Percentiles rank a stretch among this genome's conserved stretches.
These are phyloP conservation scores for Podarcis muralis DNA, from an alignment of 2,113 vertebrate species.

Conservation along the genomic window DNA sequence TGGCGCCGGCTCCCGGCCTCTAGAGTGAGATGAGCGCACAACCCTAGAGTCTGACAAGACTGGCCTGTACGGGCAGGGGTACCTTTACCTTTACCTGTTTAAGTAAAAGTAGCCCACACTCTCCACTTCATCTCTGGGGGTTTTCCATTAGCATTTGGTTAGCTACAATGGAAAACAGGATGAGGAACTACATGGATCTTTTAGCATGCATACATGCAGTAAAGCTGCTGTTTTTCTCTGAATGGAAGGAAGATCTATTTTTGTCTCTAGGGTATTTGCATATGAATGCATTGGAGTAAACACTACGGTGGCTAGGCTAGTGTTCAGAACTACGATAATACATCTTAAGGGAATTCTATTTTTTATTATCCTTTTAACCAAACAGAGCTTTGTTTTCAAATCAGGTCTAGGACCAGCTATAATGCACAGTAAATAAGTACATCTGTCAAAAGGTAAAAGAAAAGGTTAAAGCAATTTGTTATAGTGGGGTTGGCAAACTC, in stretches of 20 bases:
- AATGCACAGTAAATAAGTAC: not conserved
- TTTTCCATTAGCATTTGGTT: not conserved
- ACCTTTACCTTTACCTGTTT: too few species aligned
- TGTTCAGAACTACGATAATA: not conserved
- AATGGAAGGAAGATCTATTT: not conserved
- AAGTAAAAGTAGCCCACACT: too few species aligned
- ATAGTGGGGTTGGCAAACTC: too few species aligned
- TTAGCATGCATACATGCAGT: not conserved
- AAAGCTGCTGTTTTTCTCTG: not conserved
- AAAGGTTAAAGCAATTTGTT: not conserved
- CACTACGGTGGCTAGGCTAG: not conserved
- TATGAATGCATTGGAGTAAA: not conserved
- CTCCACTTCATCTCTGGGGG: not conserved
- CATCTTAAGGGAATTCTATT: too few species aligned
- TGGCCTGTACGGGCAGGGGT: too few species aligned
- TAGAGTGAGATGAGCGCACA: too few species aligned
- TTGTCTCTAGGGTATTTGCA: not conserved
- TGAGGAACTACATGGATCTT: not conserved
- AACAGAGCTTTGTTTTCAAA: not conserved
- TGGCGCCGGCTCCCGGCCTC: too few species aligned
- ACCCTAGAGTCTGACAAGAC: too few species aligned
- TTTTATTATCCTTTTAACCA: not conserved
- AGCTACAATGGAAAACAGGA: not conserved
- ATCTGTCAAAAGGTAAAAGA: not conserved
- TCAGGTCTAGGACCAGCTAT: not conserved